phyloP scores from a whole-genome alignment of 2,797 vertebrate genomes.

The Sternotherus odoratus region DNA sequence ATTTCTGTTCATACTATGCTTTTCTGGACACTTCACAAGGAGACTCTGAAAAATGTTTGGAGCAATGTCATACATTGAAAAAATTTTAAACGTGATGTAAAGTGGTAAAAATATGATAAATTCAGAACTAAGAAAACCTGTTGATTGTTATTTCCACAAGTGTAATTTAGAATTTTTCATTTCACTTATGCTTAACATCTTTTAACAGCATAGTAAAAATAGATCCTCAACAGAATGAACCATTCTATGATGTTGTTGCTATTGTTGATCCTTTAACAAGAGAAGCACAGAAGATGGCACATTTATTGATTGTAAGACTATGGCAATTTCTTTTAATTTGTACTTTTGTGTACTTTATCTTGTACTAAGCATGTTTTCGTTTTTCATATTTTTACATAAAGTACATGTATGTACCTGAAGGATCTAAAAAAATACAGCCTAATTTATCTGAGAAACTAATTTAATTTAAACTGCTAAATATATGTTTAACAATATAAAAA shows the following conservation, averaged over 20 bases:
- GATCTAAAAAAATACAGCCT: neutral
- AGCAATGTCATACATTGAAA: neutral
- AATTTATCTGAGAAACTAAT: neutral
- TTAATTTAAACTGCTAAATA: neutral
- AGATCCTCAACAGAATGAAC: conserved; percentile 84
- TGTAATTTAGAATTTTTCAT: neutral
- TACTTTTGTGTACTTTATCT: neutral
- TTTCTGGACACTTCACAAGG: neutral
- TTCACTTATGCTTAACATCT: neutral
- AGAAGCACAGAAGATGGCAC: conserved; percentile 93
- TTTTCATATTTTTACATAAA: neutral
- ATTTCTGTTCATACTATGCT: neutral
- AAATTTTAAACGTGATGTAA: neutral
- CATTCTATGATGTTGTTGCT: conserved; percentile 91
- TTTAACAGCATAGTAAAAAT: conserved; percentile 87
- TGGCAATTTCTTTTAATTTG: neutral
- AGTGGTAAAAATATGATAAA: neutral
- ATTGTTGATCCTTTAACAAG: conserved; percentile 93
- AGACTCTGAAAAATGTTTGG: neutral
- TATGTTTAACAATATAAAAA: neutral
- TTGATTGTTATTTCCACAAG: neutral
- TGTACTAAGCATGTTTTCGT: neutral
- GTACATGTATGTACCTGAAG: neutral
- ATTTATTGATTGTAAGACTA: conserved; percentile 90
- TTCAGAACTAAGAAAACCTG: neutral